Evolutionary conservation across 2,888 invertebrate species (phyloP).

Genomic region (Heliconius sara): DNA sequence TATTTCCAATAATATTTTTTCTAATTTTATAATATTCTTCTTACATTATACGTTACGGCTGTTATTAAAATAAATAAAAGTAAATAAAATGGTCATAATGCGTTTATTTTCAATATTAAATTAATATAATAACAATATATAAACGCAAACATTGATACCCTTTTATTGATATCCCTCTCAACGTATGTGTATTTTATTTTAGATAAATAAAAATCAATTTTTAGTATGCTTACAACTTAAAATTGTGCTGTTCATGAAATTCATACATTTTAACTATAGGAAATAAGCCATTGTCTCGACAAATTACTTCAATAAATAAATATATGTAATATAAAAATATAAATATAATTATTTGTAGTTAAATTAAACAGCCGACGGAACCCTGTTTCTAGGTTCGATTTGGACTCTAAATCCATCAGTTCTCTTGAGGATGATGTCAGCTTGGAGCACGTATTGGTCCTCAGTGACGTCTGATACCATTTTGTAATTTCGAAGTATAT

Average conservation of each 20-base stretch:
- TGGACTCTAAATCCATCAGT: conserved; percentile 88
- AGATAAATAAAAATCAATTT: not conserved
- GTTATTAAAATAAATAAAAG: not conserved
- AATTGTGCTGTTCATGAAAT: not conserved
- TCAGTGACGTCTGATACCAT: conserved; percentile 86
- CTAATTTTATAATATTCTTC: no score
- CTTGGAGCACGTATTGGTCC: conserved; percentile 87
- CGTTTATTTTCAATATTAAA: conserved; percentile 1
- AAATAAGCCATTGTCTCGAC: not conserved
- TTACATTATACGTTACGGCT: no score
- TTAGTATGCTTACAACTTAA: not conserved
- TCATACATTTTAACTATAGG: not conserved
- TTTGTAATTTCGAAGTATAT: conserved; percentile 87
- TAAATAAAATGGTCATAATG: not conserved
- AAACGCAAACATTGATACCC: conserved; percentile 1
- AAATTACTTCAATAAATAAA: conserved; percentile 7
- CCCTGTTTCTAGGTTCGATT: conserved; percentile 85
- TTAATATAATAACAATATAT: not conserved
- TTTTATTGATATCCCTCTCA: not conserved
- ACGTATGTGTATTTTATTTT: not conserved
- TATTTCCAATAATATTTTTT: no score
- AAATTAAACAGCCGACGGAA: conserved; percentile 54
- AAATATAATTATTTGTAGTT: not conserved
- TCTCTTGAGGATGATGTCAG: conserved; percentile 89
- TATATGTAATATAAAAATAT: not conserved